phyloP scores from a whole-genome alignment of 2,888 invertebrate species.

The Eumerus sabulonum region DNA sequence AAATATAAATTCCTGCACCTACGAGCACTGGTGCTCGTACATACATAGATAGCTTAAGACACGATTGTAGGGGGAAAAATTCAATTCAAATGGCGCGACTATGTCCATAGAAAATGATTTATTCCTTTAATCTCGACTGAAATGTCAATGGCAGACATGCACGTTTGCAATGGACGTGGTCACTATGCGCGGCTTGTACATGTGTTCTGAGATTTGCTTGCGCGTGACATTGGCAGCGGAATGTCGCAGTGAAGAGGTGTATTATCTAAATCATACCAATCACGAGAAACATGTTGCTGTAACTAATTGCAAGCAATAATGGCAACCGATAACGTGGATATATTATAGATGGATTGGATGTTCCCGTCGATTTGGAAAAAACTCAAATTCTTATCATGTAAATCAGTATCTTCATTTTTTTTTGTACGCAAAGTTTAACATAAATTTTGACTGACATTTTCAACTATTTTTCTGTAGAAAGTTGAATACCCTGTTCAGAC shows the following conservation, averaged over 20 bases:
- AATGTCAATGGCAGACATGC: slow-evolving; percentile 50
- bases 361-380: too few relatives aligned
- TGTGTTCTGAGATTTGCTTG: slow-evolving; percentile 19
- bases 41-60: not conserved
- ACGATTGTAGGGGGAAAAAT: slow-evolving; percentile 34
- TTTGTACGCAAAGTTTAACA: too few relatives aligned
- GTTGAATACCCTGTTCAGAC: too few relatives aligned
- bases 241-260: slow-evolving; percentile 36
- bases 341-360: too few relatives aligned
- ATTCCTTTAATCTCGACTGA: slow-evolving; percentile 57
- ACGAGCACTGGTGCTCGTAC: slow-evolving; percentile 27
- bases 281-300: slow-evolving; percentile 61
- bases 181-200: slow-evolving; percentile 1
- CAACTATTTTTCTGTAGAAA: too few relatives aligned
- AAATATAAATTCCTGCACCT: slow-evolving; percentile 55
- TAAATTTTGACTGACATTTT: too few relatives aligned
- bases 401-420: too few relatives aligned
- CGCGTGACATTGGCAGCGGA: slow-evolving; percentile 18
- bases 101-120: slow-evolving; percentile 66
- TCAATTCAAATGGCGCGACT: slow-evolving; percentile 64
- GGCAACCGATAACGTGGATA: too few relatives aligned
- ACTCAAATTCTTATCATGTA: too few relatives aligned
- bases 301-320: slow-evolving; percentile 66
- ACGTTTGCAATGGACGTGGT: slow-evolving; percentile 17
- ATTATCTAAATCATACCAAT: slow-evolving; percentile 60